phyloP scores from a whole-genome alignment of 2,797 vertebrate genomes.

The Liparis tanakae region DNA sequence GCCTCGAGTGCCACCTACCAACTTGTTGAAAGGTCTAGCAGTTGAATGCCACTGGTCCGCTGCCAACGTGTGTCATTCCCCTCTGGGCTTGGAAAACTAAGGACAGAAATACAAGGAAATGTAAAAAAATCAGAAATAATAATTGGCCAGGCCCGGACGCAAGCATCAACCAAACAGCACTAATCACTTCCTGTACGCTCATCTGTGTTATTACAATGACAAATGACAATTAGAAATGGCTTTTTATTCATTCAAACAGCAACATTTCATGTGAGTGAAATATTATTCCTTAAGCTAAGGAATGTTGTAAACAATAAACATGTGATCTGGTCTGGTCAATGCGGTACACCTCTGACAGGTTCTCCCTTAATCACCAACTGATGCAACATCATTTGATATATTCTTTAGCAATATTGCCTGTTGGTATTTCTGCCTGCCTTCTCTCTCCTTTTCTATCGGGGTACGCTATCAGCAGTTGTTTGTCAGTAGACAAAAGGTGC shows the following conservation, averaged over 20 bases:
- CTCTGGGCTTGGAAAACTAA: slow-evolving; percentile 37
- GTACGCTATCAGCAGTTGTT: not conserved
- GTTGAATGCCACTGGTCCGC: slow-evolving; percentile 32
- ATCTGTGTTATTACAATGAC: not conserved
- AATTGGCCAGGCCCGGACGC: not conserved
- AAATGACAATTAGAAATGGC: not conserved
- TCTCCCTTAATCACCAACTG: not conserved
- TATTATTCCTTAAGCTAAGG: not conserved
- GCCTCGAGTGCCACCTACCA: slow-evolving; percentile 58
- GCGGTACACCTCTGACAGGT: not conserved
- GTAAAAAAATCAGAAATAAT: not conserved
- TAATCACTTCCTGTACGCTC: not conserved
- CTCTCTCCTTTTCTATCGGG: not conserved
- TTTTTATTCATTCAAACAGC: not conserved
- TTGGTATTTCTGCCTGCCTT: not conserved
- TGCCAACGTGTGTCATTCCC: slow-evolving; percentile 14
- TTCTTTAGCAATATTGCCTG: not conserved
- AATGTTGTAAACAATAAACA: not conserved
- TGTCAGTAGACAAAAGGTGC: not conserved
- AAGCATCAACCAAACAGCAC: not conserved
- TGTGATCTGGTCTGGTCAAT: not conserved
- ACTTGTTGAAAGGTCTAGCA: slow-evolving; percentile 59
- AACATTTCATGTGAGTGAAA: not conserved
- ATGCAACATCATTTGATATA: not conserved
- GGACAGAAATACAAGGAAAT: slow-evolving; percentile 30